A percentile compares a stretch with the other conserved stretches of the same genome.
phyloP scores from a whole-genome alignment of 2,888 invertebrate species.

The Lithodes maja region DNA sequence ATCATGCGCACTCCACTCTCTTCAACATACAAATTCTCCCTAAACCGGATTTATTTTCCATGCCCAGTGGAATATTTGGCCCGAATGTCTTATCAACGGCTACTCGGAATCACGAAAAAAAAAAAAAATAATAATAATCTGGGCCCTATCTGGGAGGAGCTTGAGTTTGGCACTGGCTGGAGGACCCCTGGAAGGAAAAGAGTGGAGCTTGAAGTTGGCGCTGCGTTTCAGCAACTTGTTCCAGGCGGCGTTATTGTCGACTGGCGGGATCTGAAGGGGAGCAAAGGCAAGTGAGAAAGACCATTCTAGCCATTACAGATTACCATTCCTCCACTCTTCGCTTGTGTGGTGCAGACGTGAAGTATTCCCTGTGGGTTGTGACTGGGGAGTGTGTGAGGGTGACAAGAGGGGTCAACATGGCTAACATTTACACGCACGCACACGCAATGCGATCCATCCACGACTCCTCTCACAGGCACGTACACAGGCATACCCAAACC shows the following conservation, averaged over 20 bases:
- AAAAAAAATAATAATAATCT: too few species aligned
- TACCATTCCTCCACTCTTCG: background rate
- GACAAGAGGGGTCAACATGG: background rate
- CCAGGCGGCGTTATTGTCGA: slow-evolving; percentile 50
- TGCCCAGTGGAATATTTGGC: background rate
- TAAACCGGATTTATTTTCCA: background rate
- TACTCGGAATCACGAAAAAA: background rate
- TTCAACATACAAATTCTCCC: background rate
- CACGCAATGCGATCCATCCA: background rate
- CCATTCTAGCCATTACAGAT: background rate
- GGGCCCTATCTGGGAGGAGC: background rate
- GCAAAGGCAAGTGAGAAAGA: background rate
- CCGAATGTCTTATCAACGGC: background rate
- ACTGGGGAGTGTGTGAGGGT: background rate
- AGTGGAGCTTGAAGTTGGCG: slow-evolving; percentile 54
- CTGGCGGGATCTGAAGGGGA: slow-evolving; percentile 39
- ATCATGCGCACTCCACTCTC: slow-evolving; percentile 6
- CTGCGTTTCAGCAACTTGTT: slow-evolving; percentile 58
- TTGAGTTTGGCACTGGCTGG: slow-evolving; percentile 27
- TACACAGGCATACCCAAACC: background rate
- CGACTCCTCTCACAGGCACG: background rate
- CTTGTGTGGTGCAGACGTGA: background rate
- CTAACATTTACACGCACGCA: background rate
- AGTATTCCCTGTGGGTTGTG: background rate
- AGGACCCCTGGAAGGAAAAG: slow-evolving; percentile 50